Conservation (phyloP, 2,888 invertebrate species). For the Sceliomorpha sp. region DNA sequence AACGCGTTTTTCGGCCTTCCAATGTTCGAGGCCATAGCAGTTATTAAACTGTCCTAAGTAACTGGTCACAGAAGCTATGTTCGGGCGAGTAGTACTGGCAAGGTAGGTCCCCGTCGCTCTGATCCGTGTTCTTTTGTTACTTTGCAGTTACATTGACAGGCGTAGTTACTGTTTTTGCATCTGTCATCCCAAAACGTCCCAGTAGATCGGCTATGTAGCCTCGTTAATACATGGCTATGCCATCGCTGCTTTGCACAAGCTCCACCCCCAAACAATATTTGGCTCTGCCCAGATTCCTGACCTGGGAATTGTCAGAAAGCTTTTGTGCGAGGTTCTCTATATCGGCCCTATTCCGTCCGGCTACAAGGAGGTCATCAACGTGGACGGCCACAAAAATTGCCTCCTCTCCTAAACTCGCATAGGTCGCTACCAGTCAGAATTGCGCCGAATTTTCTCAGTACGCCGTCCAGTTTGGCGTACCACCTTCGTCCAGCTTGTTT, state of each 20-base stretch:
- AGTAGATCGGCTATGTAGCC: constrained; percentile 50
- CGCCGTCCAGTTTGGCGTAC: background rate
- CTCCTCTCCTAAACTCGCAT: background rate
- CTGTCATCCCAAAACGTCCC: constrained; percentile 10
- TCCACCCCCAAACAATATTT: constrained; percentile 8
- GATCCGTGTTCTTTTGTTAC: no score
- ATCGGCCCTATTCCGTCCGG: background rate
- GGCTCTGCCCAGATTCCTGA: constrained; percentile 2
- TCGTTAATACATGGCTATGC: constrained; percentile 36
- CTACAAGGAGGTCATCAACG: constrained; percentile 16
- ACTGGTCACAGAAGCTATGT: no score
- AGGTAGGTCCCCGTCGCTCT: no score
- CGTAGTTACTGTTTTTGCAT: constrained; percentile 19
- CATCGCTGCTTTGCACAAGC: background rate
- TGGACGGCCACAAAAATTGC: background rate
- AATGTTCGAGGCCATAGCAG: constrained; percentile 17
- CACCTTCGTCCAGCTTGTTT: no score
- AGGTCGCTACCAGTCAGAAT: background rate
- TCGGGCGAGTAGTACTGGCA: background rate
- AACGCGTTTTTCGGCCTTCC: constrained; percentile 10
- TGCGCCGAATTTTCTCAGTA: background rate
- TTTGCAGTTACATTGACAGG: constrained; percentile 1
- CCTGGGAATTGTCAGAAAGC: background rate
- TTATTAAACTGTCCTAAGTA: no score
- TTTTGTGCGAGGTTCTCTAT: background rate